phyloP scores from a whole-genome alignment of 2,113 vertebrate species.

The Ctenomys sociabilis region DNA sequence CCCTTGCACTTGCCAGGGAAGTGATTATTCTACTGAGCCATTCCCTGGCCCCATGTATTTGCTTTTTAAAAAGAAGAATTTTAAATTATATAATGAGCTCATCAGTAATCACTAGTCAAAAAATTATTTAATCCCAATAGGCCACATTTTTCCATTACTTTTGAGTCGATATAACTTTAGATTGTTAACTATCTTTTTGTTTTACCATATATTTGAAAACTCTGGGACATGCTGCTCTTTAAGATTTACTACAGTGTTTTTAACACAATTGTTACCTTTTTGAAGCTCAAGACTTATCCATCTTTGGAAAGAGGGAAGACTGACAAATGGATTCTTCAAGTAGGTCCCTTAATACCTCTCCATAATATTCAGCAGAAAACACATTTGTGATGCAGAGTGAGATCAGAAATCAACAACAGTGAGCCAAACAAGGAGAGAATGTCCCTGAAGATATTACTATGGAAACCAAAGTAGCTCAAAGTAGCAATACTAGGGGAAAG shows the following conservation, averaged over 20 bases:
- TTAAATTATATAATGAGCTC: background rate
- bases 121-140: background rate
- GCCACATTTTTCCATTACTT: slow-evolving; percentile 22
- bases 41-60: no score
- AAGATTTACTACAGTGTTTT: slow-evolving; percentile 59
- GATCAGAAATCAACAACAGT: slow-evolving; percentile 69
- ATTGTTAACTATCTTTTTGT: background rate
- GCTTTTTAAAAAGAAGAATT: background rate
- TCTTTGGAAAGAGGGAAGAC: slow-evolving; percentile 55
- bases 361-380: slow-evolving; percentile 77
- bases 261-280: slow-evolving; percentile 64
- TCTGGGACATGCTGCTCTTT: background rate
- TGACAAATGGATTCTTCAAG: slow-evolving; percentile 64
- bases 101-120: background rate
- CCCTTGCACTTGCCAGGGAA: no score
- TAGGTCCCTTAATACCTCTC: slow-evolving; percentile 72
- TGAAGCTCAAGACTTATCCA: slow-evolving; percentile 8
- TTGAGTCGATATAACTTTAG: slow-evolving; percentile 50
- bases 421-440: slow-evolving; percentile 74
- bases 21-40: no score
- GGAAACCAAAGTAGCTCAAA: slow-evolving; percentile 80
- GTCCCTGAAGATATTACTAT: slow-evolving; percentile 76
- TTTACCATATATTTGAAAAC: slow-evolving; percentile 30
- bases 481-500: slow-evolving; percentile 57
- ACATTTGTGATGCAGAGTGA: slow-evolving; percentile 73